Base-by-base conservation (phyloP, 1,140 invertebrate species). In the Diprion similis region DNA sequence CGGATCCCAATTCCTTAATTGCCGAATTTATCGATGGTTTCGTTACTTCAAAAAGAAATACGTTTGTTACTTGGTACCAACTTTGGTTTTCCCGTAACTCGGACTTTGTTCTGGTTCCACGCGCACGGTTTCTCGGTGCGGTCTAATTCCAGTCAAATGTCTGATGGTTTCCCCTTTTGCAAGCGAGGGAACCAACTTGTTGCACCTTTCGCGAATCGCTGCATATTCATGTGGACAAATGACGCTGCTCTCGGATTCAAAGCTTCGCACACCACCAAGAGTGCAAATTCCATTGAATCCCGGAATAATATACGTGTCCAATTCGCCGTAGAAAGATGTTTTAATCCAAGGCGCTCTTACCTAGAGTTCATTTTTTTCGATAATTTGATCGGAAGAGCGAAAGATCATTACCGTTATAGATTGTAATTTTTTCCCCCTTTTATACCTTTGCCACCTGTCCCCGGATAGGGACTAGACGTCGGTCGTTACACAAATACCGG, bases 331-430 rank as follows among this genome's bases (percentile, higher is more conserved):
- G 81, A 95, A 94, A 46, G 95, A 96, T 1, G 92, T 93, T 88
- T 97, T 96, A 8, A 98, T 86, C 96, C 96, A 98, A 0, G 96
- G 96, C 11, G 96, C 96, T 77, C 91, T 90, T 1, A 95, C 93
- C 93, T 94, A 77, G 48, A 79, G 79, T 64, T 77, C 17, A 74
- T 59, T 59, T 46, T 59, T 75, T 68, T n/a, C 73, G 69, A 71
- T 51, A 15, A 68, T 66, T 70, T 75, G 8, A 71, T 71, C 69
- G 59, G 68, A n/a, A 66, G 18, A 10, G 19, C 46, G 7, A 71
- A 71, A 15, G 15, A 46, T 69, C 71, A 71, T 48, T 46, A 17
- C 8, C 59, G 11, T 59, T 66, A 46, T 69, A 66, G 17, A 67
- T 71, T 76, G 69, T 24, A 46, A 70, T 69, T 15, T 69, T 19